Evolutionary conservation across 2,888 invertebrate genomes (phyloP).

Genomic region (Temnothorax rugatulus): DNA sequence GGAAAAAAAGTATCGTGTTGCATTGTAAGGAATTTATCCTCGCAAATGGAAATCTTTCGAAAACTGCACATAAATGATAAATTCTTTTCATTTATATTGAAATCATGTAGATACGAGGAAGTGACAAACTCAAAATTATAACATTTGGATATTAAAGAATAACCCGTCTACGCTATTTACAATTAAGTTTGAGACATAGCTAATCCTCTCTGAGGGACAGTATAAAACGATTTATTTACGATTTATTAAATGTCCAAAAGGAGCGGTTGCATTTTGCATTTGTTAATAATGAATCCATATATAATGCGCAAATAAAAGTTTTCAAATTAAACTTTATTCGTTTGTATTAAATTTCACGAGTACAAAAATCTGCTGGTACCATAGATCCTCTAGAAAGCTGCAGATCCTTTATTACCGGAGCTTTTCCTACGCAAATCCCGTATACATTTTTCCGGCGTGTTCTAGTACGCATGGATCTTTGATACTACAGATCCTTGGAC

Average conservation of each 20-base stretch:
- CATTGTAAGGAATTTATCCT: slow-evolving; percentile 20
- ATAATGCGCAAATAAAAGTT: slow-evolving; percentile 53
- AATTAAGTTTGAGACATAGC: slow-evolving; percentile 16
- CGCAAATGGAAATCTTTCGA: slow-evolving; percentile 16
- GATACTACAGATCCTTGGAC: slow-evolving; percentile 51
- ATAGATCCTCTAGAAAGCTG: slow-evolving; percentile 36
- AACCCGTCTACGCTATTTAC: slow-evolving; percentile 19
- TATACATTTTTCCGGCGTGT: not conserved
- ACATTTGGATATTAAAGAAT: slow-evolving; percentile 12
- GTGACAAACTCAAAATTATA: slow-evolving; percentile 12
- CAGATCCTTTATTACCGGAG: slow-evolving; percentile 14
- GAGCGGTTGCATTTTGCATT: slow-evolving; percentile 53
- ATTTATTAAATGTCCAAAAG: slow-evolving; percentile 24
- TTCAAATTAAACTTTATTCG: slow-evolving; percentile 54
- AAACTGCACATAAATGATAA: slow-evolving; percentile 25
- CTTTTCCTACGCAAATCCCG: not conserved
- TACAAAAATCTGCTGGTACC: slow-evolving; percentile 53
- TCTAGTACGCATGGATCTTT: slow-evolving; percentile 30
- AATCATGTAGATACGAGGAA: slow-evolving; percentile 5
- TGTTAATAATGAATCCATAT: slow-evolving; percentile 53
- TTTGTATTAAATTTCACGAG: slow-evolving; percentile 48
- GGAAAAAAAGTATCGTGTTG: not conserved
- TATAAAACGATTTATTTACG: slow-evolving; percentile 48
- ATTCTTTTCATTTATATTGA: slow-evolving; percentile 21
- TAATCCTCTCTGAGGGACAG: slow-evolving; percentile 9